Evolutionary conservation across 2,888 invertebrate genomes (phyloP).

Genomic region (Morinoia aosen): DNA sequence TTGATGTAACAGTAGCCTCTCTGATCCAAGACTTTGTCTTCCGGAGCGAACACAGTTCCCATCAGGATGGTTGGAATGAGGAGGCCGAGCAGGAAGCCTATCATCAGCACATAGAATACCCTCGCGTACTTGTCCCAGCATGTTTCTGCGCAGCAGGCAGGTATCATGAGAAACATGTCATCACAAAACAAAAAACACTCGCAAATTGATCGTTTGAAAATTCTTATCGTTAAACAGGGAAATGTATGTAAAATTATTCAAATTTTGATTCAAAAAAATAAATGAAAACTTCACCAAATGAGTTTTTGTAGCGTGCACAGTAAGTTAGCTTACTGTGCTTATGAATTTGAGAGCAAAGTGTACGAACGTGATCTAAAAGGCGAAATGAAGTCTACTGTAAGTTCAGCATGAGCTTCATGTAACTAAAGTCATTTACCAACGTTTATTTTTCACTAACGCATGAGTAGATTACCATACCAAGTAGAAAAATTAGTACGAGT

Average conservation of each 20-base stretch:
- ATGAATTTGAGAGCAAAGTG: neutral
- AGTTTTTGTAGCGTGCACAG: neutral
- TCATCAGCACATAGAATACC: neutral
- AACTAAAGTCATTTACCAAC: too few species aligned
- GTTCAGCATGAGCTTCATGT: too few species aligned
- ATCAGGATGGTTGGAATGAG: neutral
- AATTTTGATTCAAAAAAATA: neutral
- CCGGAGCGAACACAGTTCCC: neutral
- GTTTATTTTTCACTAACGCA: too few species aligned
- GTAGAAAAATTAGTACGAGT: too few species aligned
- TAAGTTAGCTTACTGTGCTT: neutral
- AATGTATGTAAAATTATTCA: too few species aligned
- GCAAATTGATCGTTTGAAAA: too few species aligned
- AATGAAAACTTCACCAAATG: neutral
- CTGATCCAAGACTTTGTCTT: neutral
- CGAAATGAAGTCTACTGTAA: too few species aligned
- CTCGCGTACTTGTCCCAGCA: neutral
- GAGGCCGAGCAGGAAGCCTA: neutral
- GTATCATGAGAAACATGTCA: neutral
- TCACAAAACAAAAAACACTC: neutral
- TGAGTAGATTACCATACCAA: too few species aligned
- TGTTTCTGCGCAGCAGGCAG: neutral
- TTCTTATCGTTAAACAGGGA: too few species aligned
- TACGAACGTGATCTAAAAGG: neutral
- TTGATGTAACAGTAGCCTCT: constrained; percentile 39